These are phyloP conservation scores for Neoascia interrupta DNA, from an alignment of 2,888 invertebrate genomes.

Conservation along the genomic window DNA sequence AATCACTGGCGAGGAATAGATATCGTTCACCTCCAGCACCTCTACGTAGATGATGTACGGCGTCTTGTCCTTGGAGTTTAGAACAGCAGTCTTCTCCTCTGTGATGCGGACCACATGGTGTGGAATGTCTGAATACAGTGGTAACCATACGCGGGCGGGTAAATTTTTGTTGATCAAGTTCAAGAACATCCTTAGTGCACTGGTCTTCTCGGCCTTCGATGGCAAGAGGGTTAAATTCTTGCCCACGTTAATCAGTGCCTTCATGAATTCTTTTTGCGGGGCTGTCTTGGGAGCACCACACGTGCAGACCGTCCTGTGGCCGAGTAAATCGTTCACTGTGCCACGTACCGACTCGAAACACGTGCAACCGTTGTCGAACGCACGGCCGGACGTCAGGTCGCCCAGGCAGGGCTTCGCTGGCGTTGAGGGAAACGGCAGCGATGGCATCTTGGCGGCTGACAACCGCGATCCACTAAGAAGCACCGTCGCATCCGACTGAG, in stretches of 20 bases:
- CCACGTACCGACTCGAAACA: conserved; percentile 93
- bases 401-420: conserved; percentile 88
- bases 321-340: conserved; percentile 85
- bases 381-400: conserved; percentile 95
- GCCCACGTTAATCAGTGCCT: conserved; percentile 92
- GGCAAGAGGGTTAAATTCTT: conserved; percentile 89
- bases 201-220: conserved; percentile 95
- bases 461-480: conserved; percentile 79
- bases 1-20: conserved; percentile 91
- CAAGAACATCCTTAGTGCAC: conserved; percentile 94
- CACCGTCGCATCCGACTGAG: conserved; percentile 88
- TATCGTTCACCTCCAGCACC: conserved; percentile 92
- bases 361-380: conserved; percentile 97
- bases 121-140: conserved; percentile 89
- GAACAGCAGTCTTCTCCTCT: conserved; percentile 96
- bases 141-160: conserved; percentile 98
- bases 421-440: conserved; percentile 72
- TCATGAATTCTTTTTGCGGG: conserved; percentile 92
- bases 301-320: conserved; percentile 87
- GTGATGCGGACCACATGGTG: conserved; percentile 98
- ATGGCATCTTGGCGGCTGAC: conserved; percentile 61
- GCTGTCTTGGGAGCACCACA: conserved; percentile 90
- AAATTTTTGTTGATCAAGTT: conserved; percentile 96
- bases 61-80: conserved; percentile 95
- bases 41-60: conserved; percentile 99